Evolutionary conservation across 2,797 vertebrate species (phyloP).

Genomic region (Denticeps clupeoides): DNA sequence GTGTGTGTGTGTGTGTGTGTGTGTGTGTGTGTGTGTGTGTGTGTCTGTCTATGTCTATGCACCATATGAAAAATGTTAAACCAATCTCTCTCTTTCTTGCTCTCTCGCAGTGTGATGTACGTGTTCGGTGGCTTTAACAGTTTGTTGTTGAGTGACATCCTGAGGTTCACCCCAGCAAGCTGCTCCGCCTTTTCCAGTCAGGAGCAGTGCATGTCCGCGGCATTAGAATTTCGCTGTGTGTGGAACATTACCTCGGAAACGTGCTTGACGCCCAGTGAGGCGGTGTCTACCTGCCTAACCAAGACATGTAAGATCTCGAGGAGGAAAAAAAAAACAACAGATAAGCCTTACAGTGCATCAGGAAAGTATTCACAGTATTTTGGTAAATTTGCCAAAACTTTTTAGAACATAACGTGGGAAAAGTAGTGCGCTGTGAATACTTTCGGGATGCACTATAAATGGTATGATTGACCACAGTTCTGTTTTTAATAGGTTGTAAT

Average conservation of each 20-base stretch:
- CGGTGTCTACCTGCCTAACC: slow-evolving; percentile 53
- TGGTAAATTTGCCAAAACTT: too few relatives aligned
- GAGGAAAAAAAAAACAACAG: too few relatives aligned
- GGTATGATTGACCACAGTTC: too few relatives aligned
- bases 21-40: slow-evolving; percentile 24
- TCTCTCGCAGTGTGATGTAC: slow-evolving; percentile 72
- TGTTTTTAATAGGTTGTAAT: slow-evolving; percentile 1
- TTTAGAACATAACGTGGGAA: too few relatives aligned
- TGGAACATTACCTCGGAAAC: slow-evolving; percentile 57
- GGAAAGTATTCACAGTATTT: too few relatives aligned
- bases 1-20: not conserved
- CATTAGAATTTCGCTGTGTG: slow-evolving; percentile 68
- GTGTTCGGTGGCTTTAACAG: slow-evolving; percentile 96
- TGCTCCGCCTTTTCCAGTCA: slow-evolving; percentile 61
- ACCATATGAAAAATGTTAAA: too few relatives aligned
- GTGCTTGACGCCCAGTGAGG: slow-evolving; percentile 77
- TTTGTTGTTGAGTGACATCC: slow-evolving; percentile 81
- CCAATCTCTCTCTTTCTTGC: slow-evolving; percentile 3
- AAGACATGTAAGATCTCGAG: slow-evolving; percentile 29
- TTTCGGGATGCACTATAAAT: too few relatives aligned
- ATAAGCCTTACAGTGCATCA: too few relatives aligned
- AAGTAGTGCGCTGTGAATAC: too few relatives aligned
- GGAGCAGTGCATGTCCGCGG: slow-evolving; percentile 56
- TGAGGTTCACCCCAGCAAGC: slow-evolving; percentile 70
- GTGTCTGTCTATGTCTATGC: too few relatives aligned